phyloP scores from a whole-genome alignment of 2,113 vertebrate species.

The Brachirus orientalis region DNA sequence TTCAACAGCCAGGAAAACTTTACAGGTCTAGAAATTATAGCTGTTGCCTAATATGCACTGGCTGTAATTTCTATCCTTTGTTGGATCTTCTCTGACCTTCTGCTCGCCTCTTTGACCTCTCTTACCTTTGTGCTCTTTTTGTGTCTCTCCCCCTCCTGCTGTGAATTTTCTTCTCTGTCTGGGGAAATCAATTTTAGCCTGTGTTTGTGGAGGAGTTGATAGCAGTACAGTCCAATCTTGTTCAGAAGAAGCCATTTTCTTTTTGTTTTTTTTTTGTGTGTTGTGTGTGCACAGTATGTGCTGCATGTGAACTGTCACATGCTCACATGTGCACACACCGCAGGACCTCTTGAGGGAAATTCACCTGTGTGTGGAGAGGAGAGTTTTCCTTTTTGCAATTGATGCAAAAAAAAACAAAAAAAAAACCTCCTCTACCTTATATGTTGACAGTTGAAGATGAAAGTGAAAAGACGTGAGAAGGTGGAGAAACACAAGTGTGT shows the following conservation, averaged over 20 bases:
- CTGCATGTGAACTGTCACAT: slow-evolving; percentile 38
- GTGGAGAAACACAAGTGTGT: background rate
- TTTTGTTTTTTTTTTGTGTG: slow-evolving; percentile 18
- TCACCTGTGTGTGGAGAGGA: too few species aligned
- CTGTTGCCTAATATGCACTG: too few species aligned
- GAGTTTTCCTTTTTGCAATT: background rate
- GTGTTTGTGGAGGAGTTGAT: slow-evolving; percentile 14
- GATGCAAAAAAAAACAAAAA: background rate
- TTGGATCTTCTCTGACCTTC: background rate
- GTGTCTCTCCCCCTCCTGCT: background rate
- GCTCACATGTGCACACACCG: slow-evolving; percentile 8
- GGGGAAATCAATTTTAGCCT: background rate
- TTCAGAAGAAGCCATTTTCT: slow-evolving; percentile 14
- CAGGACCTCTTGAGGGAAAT: slow-evolving; percentile 10
- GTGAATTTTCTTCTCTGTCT: background rate
- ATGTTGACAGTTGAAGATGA: background rate
- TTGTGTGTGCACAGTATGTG: slow-evolving; percentile 25
- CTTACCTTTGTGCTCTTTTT: slow-evolving; percentile 1
- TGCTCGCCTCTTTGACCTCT: background rate
- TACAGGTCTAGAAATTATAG: too few species aligned
- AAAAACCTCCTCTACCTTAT: background rate
- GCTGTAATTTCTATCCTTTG: background rate
- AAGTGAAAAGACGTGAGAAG: slow-evolving; percentile 4
- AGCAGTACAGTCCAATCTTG: slow-evolving; percentile 13
- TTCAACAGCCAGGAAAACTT: too few species aligned